Evolutionary conservation across 2,113 vertebrate species (phyloP).

Genomic region (Alaudala cheleensis): DNA sequence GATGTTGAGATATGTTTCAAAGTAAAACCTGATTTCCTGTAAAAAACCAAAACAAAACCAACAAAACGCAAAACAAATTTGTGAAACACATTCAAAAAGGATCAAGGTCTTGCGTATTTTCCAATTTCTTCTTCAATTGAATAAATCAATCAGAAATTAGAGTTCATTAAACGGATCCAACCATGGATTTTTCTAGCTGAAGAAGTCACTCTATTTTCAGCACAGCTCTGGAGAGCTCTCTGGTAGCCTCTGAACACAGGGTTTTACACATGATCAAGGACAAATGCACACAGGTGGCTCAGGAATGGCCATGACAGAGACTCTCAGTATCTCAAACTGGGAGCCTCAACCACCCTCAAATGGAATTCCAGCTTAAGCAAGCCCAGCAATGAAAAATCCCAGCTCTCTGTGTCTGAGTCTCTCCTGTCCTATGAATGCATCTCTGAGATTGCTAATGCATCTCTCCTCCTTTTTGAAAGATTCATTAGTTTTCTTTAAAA

Average conservation of each 20-base stretch:
- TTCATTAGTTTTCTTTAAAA: not conserved
- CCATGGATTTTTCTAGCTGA: not conserved
- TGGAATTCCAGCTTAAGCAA: not conserved
- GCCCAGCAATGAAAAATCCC: not conserved
- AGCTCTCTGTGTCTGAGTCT: not conserved
- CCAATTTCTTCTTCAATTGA: not conserved
- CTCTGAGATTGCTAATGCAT: not conserved
- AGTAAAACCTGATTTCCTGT: not conserved
- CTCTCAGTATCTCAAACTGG: not conserved
- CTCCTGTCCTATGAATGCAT: not conserved
- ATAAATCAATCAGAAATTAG: not conserved
- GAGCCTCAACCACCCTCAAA: not conserved
- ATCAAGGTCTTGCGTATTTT: not conserved
- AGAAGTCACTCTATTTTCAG: not conserved
- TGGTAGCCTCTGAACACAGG: not conserved
- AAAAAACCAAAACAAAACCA: not conserved
- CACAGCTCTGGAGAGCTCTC: not conserved
- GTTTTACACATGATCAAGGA: not conserved
- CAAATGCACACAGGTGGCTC: not conserved
- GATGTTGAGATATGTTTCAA: not conserved
- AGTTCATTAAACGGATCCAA: not conserved
- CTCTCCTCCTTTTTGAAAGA: not conserved
- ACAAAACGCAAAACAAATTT: not conserved
- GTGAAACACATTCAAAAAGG: not conserved
- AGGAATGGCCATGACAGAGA: not conserved